Evolutionary conservation across 1,140 invertebrate species (phyloP).

Genomic region (Homalodisca vitripennis): DNA sequence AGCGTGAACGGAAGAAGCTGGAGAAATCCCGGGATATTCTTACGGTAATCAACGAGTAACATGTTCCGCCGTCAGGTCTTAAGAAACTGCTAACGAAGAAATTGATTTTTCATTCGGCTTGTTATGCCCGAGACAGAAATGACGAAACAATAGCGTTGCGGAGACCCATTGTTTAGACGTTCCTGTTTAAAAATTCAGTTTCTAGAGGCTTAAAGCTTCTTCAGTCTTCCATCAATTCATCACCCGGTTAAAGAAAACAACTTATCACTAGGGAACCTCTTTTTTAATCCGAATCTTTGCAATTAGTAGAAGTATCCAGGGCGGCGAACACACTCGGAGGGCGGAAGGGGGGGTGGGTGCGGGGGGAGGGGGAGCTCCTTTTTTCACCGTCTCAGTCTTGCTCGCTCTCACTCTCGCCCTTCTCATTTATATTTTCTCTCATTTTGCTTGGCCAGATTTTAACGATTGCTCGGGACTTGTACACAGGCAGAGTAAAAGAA

Average conservation of each 20-base stretch:
- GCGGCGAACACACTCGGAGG: slow-evolving; percentile 21
- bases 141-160: slow-evolving; percentile 16
- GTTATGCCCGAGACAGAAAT: slow-evolving; percentile 23
- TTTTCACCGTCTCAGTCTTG: slow-evolving; percentile 33
- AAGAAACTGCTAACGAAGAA: slow-evolving; percentile 22
- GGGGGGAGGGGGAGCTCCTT: slow-evolving; percentile 22
- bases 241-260: slow-evolving; percentile 31
- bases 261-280: slow-evolving; percentile 30
- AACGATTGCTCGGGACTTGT: slow-evolving; percentile 39
- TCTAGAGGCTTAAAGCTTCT: slow-evolving; percentile 19
- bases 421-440: slow-evolving; percentile 43
- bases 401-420: slow-evolving; percentile 33
- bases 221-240: slow-evolving; percentile 29
- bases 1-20: no score
- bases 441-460: slow-evolving; percentile 43
- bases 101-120: slow-evolving; percentile 27
- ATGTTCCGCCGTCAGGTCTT: no score
- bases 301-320: slow-evolving; percentile 37
- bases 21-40: no score
- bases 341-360: slow-evolving; percentile 23
- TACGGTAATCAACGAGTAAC: no score
- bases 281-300: slow-evolving; percentile 38
- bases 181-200: slow-evolving; percentile 10
- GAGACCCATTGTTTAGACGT: slow-evolving; percentile 23
- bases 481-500: slow-evolving; percentile 38